Conservation (phyloP, 1,140 invertebrate genomes). For the Caerostris extrusa region DNA sequence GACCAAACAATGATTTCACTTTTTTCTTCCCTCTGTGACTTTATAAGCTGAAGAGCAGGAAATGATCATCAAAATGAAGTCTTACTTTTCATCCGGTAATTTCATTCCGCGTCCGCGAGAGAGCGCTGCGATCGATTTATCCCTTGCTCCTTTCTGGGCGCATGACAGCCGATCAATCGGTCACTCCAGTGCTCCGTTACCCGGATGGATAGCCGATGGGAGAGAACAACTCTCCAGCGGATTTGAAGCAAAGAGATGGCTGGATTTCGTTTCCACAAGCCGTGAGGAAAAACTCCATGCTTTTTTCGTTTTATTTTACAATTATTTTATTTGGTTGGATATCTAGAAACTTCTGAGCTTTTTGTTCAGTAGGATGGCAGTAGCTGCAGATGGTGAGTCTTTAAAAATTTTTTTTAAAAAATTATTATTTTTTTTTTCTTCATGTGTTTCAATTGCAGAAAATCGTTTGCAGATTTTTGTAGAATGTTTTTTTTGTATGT, state of each 20-base stretch:
- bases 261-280: conserved; percentile 63
- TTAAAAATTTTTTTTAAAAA: neutral
- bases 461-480: neutral
- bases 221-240: conserved; percentile 63
- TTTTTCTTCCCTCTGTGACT: neutral
- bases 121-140: conserved; percentile 28
- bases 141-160: conserved; percentile 48
- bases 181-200: conserved; percentile 63
- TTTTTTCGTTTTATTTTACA: conserved; percentile 67
- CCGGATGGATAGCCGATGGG: conserved; percentile 72
- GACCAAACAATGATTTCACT: neutral
- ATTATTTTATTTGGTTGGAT: conserved; percentile 63
- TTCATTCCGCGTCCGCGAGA: neutral
- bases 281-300: conserved; percentile 50
- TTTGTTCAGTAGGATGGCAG: conserved; percentile 56
- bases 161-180: conserved; percentile 74
- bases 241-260: conserved; percentile 65
- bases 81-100: conserved; percentile 19
- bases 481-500: too few species aligned
- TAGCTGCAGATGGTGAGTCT: conserved; percentile 67
- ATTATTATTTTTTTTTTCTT: conserved; percentile 34
- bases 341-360: conserved; percentile 30
- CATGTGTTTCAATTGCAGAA: neutral
- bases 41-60: neutral
- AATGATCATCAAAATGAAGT: neutral